Percentiles rank a stretch among this genome's conserved stretches.
These are phyloP conservation scores for Calephelis nemesis DNA, from an alignment of 1,140 invertebrate genomes.

Conservation along the genomic window DNA sequence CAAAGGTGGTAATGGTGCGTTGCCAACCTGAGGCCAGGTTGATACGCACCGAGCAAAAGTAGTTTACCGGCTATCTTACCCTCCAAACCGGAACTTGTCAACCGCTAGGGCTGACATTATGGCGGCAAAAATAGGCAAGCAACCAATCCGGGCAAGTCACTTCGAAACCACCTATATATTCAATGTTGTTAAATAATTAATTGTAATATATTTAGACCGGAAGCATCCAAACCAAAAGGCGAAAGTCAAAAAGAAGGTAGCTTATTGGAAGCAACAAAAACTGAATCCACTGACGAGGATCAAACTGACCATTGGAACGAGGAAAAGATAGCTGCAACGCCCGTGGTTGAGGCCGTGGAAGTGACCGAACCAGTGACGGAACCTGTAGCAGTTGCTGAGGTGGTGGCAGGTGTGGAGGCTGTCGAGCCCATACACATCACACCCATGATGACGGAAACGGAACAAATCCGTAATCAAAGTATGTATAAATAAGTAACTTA, in stretches of 20 bases:
- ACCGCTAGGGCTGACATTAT: too few species aligned
- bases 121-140: too few species aligned
- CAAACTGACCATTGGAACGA: constrained; percentile 39
- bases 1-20: too few species aligned
- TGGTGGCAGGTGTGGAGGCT: constrained; percentile 35
- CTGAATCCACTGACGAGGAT: constrained; percentile 34
- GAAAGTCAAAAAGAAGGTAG: constrained; percentile 34
- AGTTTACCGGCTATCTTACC: too few species aligned
- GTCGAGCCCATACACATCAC: constrained; percentile 32
- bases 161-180: too few species aligned
- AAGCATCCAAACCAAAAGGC: constrained; percentile 51
- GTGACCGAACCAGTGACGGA: neutral
- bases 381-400: constrained; percentile 27
- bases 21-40: too few species aligned
- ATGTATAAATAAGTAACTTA: neutral
- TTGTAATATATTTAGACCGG: constrained; percentile 37
- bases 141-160: too few species aligned
- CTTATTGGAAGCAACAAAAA: constrained; percentile 26
- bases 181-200: too few species aligned
- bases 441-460: constrained; percentile 31
- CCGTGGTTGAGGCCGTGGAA: neutral
- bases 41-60: too few species aligned
- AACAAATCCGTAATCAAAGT: constrained; percentile 19
- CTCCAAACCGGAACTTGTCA: too few species aligned
- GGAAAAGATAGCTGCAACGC: constrained; percentile 28